These are phyloP conservation scores for Vulpes lagopus DNA, from an alignment of 2,113 vertebrate species.

Conservation along the genomic window DNA sequence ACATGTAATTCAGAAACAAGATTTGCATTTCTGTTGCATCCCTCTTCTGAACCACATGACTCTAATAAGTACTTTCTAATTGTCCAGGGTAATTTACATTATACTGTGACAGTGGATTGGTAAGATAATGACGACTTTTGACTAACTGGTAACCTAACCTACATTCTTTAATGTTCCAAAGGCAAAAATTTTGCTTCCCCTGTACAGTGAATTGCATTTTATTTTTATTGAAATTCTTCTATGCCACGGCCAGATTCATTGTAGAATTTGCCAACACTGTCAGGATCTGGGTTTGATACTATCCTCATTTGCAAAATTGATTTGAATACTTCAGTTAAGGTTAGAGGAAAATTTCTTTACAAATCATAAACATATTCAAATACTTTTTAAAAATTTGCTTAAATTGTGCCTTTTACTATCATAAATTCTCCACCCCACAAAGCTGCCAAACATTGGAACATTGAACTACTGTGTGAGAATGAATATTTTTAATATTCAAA, in stretches of 20 bases:
- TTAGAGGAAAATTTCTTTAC: constrained; percentile 51
- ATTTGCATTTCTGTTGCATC: constrained; percentile 14
- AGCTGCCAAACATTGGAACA: constrained; percentile 46
- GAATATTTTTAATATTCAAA: constrained; percentile 56
- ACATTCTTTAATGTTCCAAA: constrained; percentile 27
- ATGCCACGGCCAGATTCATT: constrained; percentile 16
- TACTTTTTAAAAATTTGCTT: constrained; percentile 40
- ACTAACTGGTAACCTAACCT: background rate
- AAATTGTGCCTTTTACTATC: constrained; percentile 37
- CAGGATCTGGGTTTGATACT: background rate
- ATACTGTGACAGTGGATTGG: background rate
- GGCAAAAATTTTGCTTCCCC: constrained; percentile 35
- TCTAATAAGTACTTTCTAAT: constrained; percentile 49
- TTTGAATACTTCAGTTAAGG: background rate
- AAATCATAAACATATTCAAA: constrained; percentile 54
- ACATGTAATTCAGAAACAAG: constrained; percentile 14
- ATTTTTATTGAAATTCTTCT: constrained; percentile 36
- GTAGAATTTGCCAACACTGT: constrained; percentile 1
- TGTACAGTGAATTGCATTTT: constrained; percentile 23
- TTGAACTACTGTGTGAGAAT: constrained; percentile 13
- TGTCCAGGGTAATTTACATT: background rate
- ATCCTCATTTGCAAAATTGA: constrained; percentile 34
- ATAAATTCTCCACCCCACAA: background rate
- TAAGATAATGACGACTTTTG: constrained; percentile 36
- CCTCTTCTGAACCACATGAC: background rate